Evolutionary conservation across 1,140 invertebrate genomes (phyloP), one percentile per base, ranked within the genome.

Genomic region (Diuraphis noxia): DNA sequence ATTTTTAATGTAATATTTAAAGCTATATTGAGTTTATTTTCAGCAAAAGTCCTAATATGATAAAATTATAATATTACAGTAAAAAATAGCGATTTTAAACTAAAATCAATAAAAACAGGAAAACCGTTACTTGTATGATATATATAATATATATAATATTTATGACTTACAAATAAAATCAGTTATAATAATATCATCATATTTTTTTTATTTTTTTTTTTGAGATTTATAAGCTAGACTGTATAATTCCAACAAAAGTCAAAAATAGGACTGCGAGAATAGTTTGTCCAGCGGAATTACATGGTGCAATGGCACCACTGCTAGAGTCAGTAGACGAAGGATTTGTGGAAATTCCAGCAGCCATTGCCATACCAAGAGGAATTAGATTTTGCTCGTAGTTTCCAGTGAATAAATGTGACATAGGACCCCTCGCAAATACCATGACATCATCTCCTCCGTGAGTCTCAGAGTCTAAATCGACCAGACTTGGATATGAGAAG

Each of bases 361-460:
- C 96, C 92, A 95, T 96, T 0, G 94, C 95, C 93, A 97, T 95
- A 13, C 95, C 95, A 93, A 96, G 95, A 5, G 96, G 96, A 85
- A 97, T 96, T 85, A 94, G 95, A 93, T 96, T 96, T 93, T 97
- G 95, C 92, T 97, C 96, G 92, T 95, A 96, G 40, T 95, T 95
- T 4, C 96, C 96, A 0, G 94, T 95, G 92, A 96, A 96, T 1
- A 97, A 94, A 93, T 97, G 96, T 0, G 96, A 93, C 95, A 95
- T 96, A 1, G 96, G 96, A 1, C 96, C 96, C 41, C 93, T 94
- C 6, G 96, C 95, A 93, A 95, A 96, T 4, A 96, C 95, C 0
- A 95, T 94, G 0, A 96, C 96, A 93, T 96, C 96, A 85, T 96
- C 96, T 5, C 96, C 96, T 0, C 96, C 96, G 92, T 96, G 96